A percentile compares a stretch with the other conserved stretches of the same genome.
phyloP scores from a whole-genome alignment of 2,797 vertebrate genomes.

The Rhinella marina region DNA sequence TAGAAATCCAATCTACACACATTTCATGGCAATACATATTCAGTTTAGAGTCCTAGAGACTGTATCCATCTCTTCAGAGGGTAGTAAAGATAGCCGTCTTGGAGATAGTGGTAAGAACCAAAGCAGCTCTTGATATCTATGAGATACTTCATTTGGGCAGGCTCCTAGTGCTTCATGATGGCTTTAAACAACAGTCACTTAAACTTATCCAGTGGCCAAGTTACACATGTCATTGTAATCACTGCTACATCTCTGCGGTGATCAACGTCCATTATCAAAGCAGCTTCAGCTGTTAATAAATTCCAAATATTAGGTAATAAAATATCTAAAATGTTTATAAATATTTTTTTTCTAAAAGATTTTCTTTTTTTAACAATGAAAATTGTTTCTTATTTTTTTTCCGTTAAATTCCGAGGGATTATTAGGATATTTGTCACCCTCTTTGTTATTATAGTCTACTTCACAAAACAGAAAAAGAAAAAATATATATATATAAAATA shows the following conservation, averaged over 20 bases:
- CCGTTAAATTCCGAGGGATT: constrained; percentile 31
- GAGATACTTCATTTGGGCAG: constrained; percentile 87
- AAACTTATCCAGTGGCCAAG: constrained; percentile 99
- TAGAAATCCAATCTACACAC: constrained; percentile 87
- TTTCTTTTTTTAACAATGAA: constrained; percentile 71
- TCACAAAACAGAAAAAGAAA: constrained; percentile 55
- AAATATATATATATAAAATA: constrained; percentile 55
- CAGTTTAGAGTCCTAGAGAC: constrained; percentile 99
- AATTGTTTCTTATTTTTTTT: constrained; percentile 37
- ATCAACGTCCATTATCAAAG: constrained; percentile 93
- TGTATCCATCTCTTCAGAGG: constrained; percentile 75
- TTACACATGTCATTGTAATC: constrained; percentile 93
- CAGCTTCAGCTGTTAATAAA: constrained; percentile 94
- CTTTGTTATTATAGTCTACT: constrained; percentile 48
- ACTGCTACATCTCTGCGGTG: constrained; percentile 91
- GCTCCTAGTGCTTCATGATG: constrained; percentile 95
- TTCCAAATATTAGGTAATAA: constrained; percentile 98
- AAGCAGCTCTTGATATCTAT: constrained; percentile 80
- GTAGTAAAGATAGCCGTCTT: constrained; percentile 80
- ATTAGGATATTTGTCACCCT: constrained; percentile 19
- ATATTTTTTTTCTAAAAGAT: constrained; percentile 85
- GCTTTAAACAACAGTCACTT: constrained; percentile 91
- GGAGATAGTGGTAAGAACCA: constrained; percentile 86
- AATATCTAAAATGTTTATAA: constrained; percentile 96
- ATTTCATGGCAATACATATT: constrained; percentile 76